These are phyloP conservation scores for Vultur gryphus DNA, from an alignment of 2,797 vertebrate genomes.

Conservation along the genomic window DNA sequence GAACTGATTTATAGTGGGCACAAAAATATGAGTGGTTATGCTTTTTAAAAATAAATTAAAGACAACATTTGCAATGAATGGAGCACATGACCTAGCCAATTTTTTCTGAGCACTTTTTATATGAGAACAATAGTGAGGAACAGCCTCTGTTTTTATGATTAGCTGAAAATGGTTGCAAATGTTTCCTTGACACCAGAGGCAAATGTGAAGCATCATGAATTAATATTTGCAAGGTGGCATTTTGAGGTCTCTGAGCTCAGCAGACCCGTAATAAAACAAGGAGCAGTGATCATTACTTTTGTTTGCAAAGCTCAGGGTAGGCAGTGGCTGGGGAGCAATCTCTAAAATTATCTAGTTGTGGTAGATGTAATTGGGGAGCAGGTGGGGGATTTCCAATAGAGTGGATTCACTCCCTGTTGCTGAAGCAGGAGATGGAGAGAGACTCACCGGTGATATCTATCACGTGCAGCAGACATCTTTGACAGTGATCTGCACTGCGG, in stretches of 20 bases:
- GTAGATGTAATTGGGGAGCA: neutral
- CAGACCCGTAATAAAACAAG: conserved; percentile 12
- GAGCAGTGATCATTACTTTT: neutral
- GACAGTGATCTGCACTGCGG: neutral
- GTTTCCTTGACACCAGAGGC: conserved; percentile 9
- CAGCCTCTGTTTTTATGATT: conserved; percentile 6
- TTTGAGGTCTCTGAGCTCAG: conserved; percentile 35
- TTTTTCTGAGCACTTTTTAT: neutral
- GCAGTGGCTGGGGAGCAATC: conserved; percentile 13
- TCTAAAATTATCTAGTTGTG: neutral
- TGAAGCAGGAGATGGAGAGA: neutral
- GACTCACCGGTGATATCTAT: neutral
- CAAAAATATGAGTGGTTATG: neutral
- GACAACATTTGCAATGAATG: neutral
- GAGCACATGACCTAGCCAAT: neutral
- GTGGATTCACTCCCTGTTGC: neutral
- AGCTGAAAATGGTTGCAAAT: neutral
- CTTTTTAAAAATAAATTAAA: conserved; percentile 22
- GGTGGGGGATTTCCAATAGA: neutral
- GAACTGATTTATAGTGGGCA: neutral
- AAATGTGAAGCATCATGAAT: neutral
- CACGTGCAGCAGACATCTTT: conserved; percentile 19
- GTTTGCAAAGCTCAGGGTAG: conserved; percentile 33
- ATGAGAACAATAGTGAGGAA: neutral
- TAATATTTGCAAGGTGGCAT: conserved; percentile 47